phyloP scores from a whole-genome alignment of 2,797 vertebrate genomes.

The Scolopax rusticola region DNA sequence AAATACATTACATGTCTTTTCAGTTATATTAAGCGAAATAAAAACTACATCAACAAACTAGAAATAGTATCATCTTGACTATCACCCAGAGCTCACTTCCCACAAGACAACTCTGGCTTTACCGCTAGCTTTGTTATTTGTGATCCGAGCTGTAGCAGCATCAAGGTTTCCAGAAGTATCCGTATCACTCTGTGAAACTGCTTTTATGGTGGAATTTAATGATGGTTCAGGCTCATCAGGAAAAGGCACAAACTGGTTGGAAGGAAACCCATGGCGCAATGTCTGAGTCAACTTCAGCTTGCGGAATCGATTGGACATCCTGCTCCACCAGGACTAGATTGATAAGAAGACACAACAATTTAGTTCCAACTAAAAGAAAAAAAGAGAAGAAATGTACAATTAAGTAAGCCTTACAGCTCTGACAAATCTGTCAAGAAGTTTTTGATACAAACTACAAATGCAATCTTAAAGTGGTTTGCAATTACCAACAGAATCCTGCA shows the following conservation, averaged over 20 bases:
- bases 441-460: background rate
- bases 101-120: conserved; percentile 31
- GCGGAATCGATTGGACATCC: conserved; percentile 98
- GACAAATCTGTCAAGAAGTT: background rate
- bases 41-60: background rate
- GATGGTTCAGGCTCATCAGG: conserved; percentile 82
- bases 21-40: background rate
- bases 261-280: conserved; percentile 89
- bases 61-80: background rate
- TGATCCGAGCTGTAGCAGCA: conserved; percentile 74
- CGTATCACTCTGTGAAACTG: conserved; percentile 68
- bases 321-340: conserved; percentile 96
- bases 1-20: fast-evolving
- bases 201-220: conserved; percentile 91
- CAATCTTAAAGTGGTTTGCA: background rate
- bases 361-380: conserved; percentile 6
- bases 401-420: background rate
- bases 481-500: background rate
- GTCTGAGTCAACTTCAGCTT: conserved; percentile 97
- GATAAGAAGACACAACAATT: conserved; percentile 19
- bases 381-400: background rate
- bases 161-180: conserved; percentile 76
- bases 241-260: conserved; percentile 90
- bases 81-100: background rate
- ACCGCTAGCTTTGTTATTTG: conserved; percentile 85